Evolutionary conservation across 1,140 invertebrate genomes (phyloP).

Genomic region (Drosophila paulistorum): DNA sequence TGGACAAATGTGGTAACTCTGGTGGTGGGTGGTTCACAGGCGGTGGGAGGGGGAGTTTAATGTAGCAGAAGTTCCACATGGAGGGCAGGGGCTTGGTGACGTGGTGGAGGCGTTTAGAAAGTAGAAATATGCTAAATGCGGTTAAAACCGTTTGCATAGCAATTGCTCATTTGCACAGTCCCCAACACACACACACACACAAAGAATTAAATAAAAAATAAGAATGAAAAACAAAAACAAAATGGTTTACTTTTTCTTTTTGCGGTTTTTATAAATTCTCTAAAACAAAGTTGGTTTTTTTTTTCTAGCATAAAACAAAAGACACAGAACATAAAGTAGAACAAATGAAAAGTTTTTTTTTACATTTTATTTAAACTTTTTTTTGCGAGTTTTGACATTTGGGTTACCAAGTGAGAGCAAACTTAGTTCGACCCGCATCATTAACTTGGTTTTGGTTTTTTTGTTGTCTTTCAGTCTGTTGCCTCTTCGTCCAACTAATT

Average conservation of each 20-base stretch:
- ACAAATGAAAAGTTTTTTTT: slow-evolving; percentile 57
- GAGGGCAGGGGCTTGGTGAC: not conserved
- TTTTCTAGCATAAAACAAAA: slow-evolving; percentile 43
- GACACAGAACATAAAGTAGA: slow-evolving; percentile 47
- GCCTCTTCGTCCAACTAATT: slow-evolving; percentile 52
- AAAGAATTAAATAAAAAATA: not conserved
- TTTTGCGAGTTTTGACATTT: slow-evolving; percentile 69
- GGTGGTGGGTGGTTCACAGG: no score
- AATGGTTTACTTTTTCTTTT: slow-evolving; percentile 28
- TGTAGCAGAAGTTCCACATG: slow-evolving; percentile 52
- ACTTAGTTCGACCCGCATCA: slow-evolving; percentile 63
- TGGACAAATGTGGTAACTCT: not conserved
- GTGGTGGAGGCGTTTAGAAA: slow-evolving; percentile 66
- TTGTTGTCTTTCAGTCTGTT: slow-evolving; percentile 25
- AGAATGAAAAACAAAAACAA: slow-evolving; percentile 31
- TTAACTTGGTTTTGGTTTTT: slow-evolving; percentile 54
- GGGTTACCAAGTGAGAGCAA: slow-evolving; percentile 39
- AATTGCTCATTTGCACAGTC: slow-evolving; percentile 69
- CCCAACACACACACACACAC: not conserved
- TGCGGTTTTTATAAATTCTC: slow-evolving; percentile 18
- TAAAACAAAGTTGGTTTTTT: slow-evolving; percentile 44
- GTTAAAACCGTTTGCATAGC: slow-evolving; percentile 68
- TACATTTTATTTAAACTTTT: slow-evolving; percentile 1
- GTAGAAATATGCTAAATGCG: slow-evolving; percentile 73
- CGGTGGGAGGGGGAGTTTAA: slow-evolving; percentile 45